Evolutionary conservation across 2,113 vertebrate species (phyloP), one percentile per base, ranked within the genome.

Genomic region (Corythaeola cristata): DNA sequence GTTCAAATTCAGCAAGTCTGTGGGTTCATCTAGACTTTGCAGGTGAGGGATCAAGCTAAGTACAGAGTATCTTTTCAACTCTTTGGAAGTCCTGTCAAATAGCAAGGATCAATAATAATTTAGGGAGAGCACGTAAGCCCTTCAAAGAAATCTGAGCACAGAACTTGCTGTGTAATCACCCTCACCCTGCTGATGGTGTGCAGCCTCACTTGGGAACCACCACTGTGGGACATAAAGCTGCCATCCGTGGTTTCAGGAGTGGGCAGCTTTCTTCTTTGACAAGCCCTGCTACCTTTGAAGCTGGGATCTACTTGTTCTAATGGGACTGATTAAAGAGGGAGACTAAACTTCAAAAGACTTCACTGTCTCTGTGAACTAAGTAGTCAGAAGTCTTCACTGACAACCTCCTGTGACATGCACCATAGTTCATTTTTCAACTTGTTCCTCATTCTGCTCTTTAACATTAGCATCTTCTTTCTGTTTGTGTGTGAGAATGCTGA

Each of bases 261-360:
- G 0, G 55, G 39, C 72, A 91, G 75, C 83, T 95, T 90, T 49
- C 90, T 79, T 77, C 85, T 95, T 92, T 71, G 64, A 88, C 60
- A 47, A 90, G 64, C 44, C 44, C 56, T 56, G 56, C 63, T 84
- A 39, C 64, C 88, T 96, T 96, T 96, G 96, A 95, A 92, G 92
- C 68, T 81, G 21, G 37, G 35, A 84, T 88, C 79, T 75, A 30
- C 79, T 96, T 92, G 47, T 81, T 92, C 75, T 96, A 60, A 67
- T 45, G 88, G 52, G 68, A 86, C 81, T 83, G 89, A 96, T 94
- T 90, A 96, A 90, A 92, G 90, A 74, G 12, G 21, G 30, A 95
- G 71, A 83, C 37, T 74, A 83, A 91, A 71, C 68, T 94, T 94
- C 96, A 95, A 93, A 95, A 90, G 88, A n/a, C 41, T 80, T 90